Conservation (phyloP, 2,797 vertebrate species). For the Ibycter americanus region DNA sequence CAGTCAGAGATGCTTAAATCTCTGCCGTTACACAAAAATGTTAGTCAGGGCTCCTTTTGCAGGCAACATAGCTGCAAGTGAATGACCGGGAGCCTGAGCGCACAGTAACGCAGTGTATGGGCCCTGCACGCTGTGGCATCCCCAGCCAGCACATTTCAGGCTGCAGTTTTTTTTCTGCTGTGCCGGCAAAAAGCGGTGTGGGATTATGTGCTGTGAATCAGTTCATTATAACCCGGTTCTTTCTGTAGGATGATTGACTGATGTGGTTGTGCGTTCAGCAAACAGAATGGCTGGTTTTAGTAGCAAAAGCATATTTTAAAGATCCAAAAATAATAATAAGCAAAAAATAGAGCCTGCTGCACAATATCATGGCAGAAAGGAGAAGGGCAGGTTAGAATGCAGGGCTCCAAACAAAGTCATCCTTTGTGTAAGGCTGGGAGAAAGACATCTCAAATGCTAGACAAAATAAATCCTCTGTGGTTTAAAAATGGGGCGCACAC, state of each 20-base stretch:
- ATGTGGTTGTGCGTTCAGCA: not conserved
- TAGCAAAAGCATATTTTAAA: not conserved
- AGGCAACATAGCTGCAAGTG: not conserved
- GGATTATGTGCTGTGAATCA: not conserved
- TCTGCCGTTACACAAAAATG: not conserved
- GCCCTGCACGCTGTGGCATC: not conserved
- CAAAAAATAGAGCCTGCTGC: not conserved
- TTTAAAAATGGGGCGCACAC: not conserved
- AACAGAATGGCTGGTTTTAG: not conserved
- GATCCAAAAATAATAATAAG: not conserved
- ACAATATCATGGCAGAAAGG: not conserved
- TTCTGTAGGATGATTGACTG: conserved; percentile 9
- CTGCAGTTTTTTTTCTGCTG: conserved; percentile 13
- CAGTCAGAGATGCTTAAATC: not conserved
- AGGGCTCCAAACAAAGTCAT: not conserved
- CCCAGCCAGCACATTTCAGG: not conserved
- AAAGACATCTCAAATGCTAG: not conserved
- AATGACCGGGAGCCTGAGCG: not conserved
- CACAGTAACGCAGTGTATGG: not conserved
- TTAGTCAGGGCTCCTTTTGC: not conserved
- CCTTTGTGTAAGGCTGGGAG: not conserved
- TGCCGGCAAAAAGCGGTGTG: not conserved
- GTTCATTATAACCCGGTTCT: not conserved
- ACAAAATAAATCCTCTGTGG: not conserved
- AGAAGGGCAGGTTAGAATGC: not conserved